Base-by-base conservation (phyloP, 2,888 invertebrate genomes). In the Ernsta delagoae region DNA sequence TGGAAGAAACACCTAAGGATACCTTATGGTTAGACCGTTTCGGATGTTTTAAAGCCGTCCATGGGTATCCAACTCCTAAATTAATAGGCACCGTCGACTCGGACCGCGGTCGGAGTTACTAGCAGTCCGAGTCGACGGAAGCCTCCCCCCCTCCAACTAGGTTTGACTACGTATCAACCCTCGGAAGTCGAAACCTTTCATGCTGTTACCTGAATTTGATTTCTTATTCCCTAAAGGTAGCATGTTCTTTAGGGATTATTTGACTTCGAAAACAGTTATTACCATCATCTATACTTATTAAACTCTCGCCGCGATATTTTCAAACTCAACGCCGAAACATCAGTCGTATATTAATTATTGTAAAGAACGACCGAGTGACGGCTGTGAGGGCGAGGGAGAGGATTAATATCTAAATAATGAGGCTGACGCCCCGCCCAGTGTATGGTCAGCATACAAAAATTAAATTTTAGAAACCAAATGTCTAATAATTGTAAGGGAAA, bases 361-460 rank as follows among this genome's bases (percentile, higher is more conserved):
- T 69, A 59, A 63, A 63, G 62, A 59, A 72, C 71, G 72, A 65
- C 64, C 57, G 66, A 73, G 57, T 62, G 62, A 68, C 68, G 71
- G 74, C 62, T 50, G 16, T 50, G 76, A 78, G 80, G 82, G 83
- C 83, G 85, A 85, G 88, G 83, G 86, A 74, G 82, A 75, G 87
- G 91, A 90, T 91, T 92, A 91, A 92, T 92, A 92, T 91, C 90
- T 89, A 90, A 92, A 92, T 92, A 92, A 92, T 91, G 92, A 92
- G 89, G 80, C 83, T 75, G 80, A 82, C 80, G 89, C 89, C 86
- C 86, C 90, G 89, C 90, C 88, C 87, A 81, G 64, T 78, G 65
- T 82, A 92, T 79, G 71, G 89, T 75, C 77, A 75, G 86, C 85
- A 88, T 75, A 81, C 69, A 72, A 78, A 56, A 50, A 41, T 41